Base-by-base conservation (phyloP, 2,888 invertebrate genomes). In the Tetranychus piercei region DNA sequence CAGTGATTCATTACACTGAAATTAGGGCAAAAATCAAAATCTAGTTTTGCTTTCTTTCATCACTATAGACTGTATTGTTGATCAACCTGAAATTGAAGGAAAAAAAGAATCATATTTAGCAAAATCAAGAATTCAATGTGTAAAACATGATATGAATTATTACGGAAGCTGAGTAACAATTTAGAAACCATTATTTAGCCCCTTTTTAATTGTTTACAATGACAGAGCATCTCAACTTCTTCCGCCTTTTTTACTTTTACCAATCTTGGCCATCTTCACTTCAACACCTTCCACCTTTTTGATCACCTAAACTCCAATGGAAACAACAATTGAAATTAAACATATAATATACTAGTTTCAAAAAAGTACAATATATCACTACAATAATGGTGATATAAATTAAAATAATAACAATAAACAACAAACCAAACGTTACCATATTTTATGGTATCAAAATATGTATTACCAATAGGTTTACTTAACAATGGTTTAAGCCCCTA, bases 281-380 rank as follows among this genome's bases (percentile, higher is more conserved):
- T 55, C 55, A 55, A 55, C 55, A 55, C 55, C 55, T 55, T 55
- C 15, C 55, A 67, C 67, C 15, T 22, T 22, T 8, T n/a, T 67
- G 67, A 18, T 67, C 9, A 67, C n/a, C n/a, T 65, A n/a, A 65
- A 65, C n/a, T 65, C 15, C 65, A 65, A 65, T 65, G 65, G n/a
- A 65, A 18, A 65, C 65, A 65, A 65, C 65, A 18, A 65, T 65
- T n/a, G 18, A n/a, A 65, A 65, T 18, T 18, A 65, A 65, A 65
- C 65, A 65, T 15, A 65, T 18, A 65, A 65, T 34, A 34, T 34
- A 34, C 34, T 34, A 34, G 34, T 34, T 34, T 34, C 0, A 34
- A 34, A 34, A 34, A 34, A 34, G 34, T 34, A 34, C 34, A 34
- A 34, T 34, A 34, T 34, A 34, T 34, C 5, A 34, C 34, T 34